phyloP scores from a whole-genome alignment of 2,797 vertebrate genomes.

The Uromys caudimaculatus region DNA sequence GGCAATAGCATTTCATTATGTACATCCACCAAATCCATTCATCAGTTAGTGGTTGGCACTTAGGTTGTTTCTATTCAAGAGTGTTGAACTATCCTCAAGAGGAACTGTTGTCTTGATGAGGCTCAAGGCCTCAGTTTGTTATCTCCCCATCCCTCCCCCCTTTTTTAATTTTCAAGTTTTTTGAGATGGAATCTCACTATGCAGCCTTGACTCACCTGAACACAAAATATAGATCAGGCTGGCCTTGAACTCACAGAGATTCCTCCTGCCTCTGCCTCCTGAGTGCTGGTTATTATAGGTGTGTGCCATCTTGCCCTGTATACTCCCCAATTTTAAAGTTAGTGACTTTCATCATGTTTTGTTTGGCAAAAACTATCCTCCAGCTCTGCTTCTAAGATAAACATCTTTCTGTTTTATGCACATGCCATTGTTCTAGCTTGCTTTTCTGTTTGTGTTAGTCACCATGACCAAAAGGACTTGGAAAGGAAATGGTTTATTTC shows the following conservation, averaged over 20 bases:
- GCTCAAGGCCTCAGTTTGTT: not conserved
- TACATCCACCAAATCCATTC: not conserved
- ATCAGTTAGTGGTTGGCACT: not conserved
- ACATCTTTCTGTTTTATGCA: not conserved
- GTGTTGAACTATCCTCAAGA: not conserved
- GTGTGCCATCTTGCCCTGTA: not conserved
- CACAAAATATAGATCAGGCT: not conserved
- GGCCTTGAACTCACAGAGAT: not conserved
- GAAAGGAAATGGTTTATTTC: not conserved
- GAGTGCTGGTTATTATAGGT: not conserved
- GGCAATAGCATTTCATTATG: not conserved
- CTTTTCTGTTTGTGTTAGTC: not conserved
- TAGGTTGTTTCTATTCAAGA: not conserved
- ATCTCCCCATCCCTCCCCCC: not conserved
- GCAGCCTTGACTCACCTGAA: not conserved
- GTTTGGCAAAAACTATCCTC: conserved; percentile 25
- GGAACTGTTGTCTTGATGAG: not conserved
- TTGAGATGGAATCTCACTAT: not conserved
- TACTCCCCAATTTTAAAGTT: not conserved
- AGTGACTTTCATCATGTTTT: not conserved
- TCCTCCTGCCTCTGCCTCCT: not conserved
- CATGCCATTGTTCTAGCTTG: not conserved
- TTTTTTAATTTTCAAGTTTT: conserved; percentile 2
- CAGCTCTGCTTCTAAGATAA: not conserved
- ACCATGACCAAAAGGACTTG: not conserved